phyloP scores from a whole-genome alignment of 2,888 invertebrate species.

The Amblyteles armatorius region DNA sequence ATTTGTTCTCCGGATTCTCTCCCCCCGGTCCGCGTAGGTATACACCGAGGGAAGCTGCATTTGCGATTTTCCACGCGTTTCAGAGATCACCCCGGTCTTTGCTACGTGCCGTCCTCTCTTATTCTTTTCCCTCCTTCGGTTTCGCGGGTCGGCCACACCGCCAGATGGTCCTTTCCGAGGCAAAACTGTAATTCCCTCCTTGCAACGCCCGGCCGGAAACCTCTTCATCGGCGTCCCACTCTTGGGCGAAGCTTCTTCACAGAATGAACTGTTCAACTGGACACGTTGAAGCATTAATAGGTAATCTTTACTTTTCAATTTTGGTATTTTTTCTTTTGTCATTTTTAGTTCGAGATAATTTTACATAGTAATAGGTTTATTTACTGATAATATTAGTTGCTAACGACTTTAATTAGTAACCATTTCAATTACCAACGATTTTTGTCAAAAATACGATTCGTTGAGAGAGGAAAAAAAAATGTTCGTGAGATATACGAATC shows the following conservation, averaged over 20 bases:
- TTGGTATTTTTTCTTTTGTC: too few species aligned
- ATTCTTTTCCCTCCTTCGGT: conserved; percentile 62
- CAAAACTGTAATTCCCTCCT: conserved; percentile 46
- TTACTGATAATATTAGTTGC: too few species aligned
- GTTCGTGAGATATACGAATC: not conserved
- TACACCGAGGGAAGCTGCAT: conserved; percentile 70
- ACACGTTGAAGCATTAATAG: not conserved
- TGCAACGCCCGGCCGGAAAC: conserved; percentile 45
- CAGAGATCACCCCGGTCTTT: conserved; percentile 65
- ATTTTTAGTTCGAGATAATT: too few species aligned
- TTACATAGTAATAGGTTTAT: too few species aligned
- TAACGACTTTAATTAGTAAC: too few species aligned
- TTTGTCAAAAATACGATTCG: not conserved
- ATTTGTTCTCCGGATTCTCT: conserved; percentile 74
- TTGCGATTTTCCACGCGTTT: conserved; percentile 82
- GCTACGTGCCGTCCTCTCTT: conserved; percentile 60
- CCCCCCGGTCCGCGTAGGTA: conserved; percentile 63
- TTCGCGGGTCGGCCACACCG: conserved; percentile 54
- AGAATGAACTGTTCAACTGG: not conserved
- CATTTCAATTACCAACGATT: not conserved
- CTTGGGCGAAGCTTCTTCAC: conserved; percentile 4
- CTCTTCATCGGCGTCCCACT: conserved; percentile 16
- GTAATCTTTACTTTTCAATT: not conserved
- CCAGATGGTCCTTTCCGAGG: conserved; percentile 61
- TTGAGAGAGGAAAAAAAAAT: not conserved